Evolutionary conservation across 92 coral and sea anemone genomes (phyloP).

Genomic region (Galaxea fascicularis): DNA sequence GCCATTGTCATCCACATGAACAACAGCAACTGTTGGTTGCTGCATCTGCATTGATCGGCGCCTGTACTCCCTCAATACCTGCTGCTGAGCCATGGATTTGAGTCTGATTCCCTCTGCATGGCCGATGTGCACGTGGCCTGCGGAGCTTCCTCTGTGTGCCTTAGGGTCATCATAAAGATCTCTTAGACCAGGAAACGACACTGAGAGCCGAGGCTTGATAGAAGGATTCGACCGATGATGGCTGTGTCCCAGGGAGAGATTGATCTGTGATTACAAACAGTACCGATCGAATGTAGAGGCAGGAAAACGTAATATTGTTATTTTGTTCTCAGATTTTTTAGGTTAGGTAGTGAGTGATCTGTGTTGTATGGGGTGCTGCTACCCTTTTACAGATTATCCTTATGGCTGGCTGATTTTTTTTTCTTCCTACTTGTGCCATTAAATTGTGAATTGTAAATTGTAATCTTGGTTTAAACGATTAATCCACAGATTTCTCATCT

Average conservation of each 20-base stretch:
- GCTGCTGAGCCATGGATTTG: conserved; percentile 95
- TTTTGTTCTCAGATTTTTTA: no score
- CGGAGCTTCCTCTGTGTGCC: conserved; percentile 81
- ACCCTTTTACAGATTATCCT: no score
- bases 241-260: conserved; percentile 84
- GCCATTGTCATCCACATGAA: conserved; percentile 80
- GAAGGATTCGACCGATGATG: conserved; percentile 59
- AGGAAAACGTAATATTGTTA: background rate
- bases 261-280: conserved; percentile 57
- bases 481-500: no score
- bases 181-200: conserved; percentile 88
- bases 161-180: conserved; percentile 80
- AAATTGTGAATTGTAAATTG: no score
- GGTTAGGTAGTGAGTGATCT: no score
- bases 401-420: no score
- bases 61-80: conserved; percentile 80
- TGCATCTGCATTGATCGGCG: conserved; percentile 68
- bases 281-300: conserved; percentile 34
- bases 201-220: conserved; percentile 83
- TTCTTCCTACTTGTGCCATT: no score
- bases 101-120: conserved; percentile 80
- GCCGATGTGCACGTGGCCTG: conserved; percentile 26
- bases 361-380: no score
- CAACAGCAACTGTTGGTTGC: conserved; percentile 40
- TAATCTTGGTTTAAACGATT: no score